phyloP scores from a whole-genome alignment of 2,113 vertebrate species.

The Gallinago jamesoni region DNA sequence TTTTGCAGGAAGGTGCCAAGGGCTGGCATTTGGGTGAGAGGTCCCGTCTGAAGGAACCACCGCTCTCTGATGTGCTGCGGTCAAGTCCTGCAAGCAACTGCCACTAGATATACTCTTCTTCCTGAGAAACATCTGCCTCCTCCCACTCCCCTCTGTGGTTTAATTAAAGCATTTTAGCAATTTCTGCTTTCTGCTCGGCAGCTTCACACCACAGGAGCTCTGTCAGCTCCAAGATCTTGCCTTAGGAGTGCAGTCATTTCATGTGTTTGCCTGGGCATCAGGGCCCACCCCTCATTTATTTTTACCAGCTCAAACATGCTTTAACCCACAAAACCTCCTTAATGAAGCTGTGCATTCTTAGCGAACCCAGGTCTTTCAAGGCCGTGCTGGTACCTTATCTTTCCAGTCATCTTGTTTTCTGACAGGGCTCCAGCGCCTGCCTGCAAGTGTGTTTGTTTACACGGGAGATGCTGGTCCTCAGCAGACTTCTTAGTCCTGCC shows the following conservation, averaged over 20 bases:
- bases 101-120: not conserved
- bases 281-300: not conserved
- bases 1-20: not conserved
- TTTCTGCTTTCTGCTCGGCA: not conserved
- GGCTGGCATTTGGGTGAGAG: not conserved
- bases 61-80: not conserved
- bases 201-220: not conserved
- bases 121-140: not conserved
- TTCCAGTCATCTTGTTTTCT: not conserved
- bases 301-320: constrained; percentile 34
- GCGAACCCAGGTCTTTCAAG: constrained; percentile 4
- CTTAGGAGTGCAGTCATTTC: not conserved
- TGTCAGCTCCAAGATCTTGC: not conserved
- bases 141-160: not conserved
- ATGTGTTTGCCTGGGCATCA: not conserved
- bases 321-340: constrained; percentile 14
- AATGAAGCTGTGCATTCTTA: not conserved
- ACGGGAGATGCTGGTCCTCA: not conserved
- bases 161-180: constrained; percentile 16
- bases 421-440: not conserved
- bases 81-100: fast-evolving
- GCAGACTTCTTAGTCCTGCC: not conserved
- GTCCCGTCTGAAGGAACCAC: not conserved
- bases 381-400: not conserved
- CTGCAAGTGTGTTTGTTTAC: not conserved